A percentile compares a stretch with the other conserved stretches of the same genome.
phyloP scores from a whole-genome alignment of 2,113 vertebrate species.

The Dromas ardeola region DNA sequence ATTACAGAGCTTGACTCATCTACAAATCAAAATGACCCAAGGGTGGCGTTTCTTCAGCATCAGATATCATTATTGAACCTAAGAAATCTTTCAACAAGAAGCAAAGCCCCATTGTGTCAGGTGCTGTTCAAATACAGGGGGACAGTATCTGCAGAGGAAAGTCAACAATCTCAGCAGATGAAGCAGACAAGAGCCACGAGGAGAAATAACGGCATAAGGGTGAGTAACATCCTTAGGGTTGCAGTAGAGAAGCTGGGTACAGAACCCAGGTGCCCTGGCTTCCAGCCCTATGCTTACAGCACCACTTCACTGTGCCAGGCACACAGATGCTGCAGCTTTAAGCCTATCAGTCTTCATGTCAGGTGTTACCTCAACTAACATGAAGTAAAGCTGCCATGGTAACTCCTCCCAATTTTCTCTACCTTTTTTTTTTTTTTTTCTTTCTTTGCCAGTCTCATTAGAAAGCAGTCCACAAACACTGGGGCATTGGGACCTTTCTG shows the following conservation, averaged over 20 bases:
- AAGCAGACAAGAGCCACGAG: background rate
- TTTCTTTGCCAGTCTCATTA: background rate
- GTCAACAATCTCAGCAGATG: background rate
- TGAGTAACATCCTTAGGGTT: background rate
- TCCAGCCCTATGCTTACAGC: background rate
- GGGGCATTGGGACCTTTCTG: background rate
- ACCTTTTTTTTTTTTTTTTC: background rate
- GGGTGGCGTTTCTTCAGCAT: background rate
- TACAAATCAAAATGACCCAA: background rate
- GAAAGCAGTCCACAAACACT: background rate
- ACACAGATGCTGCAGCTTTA: slow-evolving; percentile 1
- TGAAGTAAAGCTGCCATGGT: background rate
- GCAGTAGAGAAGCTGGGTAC: background rate
- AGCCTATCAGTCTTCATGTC: background rate
- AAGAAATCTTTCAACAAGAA: background rate
- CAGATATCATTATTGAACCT: background rate
- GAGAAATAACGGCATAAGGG: background rate
- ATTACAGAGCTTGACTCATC: background rate
- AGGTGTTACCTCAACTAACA: background rate
- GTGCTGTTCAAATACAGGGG: background rate
- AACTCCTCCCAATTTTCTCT: background rate
- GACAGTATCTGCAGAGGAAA: background rate
- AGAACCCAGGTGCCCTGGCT: background rate
- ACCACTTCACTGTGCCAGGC: background rate
- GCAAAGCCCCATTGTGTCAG: background rate